Evolutionary conservation across 2,797 vertebrate genomes (phyloP).

Genomic region (Neosilurus hyrtlii): DNA sequence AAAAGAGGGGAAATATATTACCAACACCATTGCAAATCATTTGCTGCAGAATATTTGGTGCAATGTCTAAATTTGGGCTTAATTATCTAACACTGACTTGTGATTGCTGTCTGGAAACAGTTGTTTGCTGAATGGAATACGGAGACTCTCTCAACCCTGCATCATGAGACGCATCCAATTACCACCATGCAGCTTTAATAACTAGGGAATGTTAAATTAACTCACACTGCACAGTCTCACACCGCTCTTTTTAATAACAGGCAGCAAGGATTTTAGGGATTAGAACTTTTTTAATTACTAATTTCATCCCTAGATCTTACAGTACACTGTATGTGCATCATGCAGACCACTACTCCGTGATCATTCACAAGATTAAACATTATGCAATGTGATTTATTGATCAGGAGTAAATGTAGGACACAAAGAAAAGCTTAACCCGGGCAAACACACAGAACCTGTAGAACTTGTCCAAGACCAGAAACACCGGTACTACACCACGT

Average conservation of each 20-base stretch:
- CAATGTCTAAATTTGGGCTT: slow-evolving; percentile 20
- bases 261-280: not conserved
- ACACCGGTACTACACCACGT: not conserved
- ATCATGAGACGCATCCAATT: slow-evolving; percentile 8
- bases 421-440: not conserved
- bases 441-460: not conserved
- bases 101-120: not conserved
- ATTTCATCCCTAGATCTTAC: not conserved
- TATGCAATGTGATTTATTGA: not conserved
- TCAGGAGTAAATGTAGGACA: not conserved
- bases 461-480: not conserved
- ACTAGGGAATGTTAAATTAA: not conserved
- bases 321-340: not conserved
- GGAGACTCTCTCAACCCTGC: not conserved
- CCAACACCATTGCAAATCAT: not conserved
- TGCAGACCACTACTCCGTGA: not conserved
- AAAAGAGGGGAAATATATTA: not conserved
- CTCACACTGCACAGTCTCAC: not conserved
- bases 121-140: not conserved
- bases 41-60: not conserved
- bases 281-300: not conserved
- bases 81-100: not conserved
- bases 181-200: not conserved
- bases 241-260: not conserved
- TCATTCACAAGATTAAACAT: not conserved